Evolutionary conservation across 1,140 invertebrate species (phyloP).

Genomic region (Hyposmocoma kahamanoa): DNA sequence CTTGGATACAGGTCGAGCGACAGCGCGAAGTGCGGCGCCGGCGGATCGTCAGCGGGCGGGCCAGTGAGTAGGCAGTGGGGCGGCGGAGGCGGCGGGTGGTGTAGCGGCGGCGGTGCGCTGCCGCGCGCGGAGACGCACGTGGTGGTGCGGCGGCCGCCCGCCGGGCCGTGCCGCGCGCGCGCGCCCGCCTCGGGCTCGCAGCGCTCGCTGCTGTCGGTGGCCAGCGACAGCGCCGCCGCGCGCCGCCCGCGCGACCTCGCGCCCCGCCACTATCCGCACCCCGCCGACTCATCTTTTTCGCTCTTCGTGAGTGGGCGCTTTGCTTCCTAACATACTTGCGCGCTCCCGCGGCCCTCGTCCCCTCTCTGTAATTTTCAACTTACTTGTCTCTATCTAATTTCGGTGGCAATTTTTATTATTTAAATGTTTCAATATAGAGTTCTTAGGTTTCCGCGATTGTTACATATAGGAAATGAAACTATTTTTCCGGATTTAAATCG

Average conservation of each 20-base stretch:
- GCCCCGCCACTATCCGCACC: constrained; percentile 45
- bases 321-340: constrained; percentile 65
- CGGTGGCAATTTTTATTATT: no score
- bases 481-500: no score
- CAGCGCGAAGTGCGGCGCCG: constrained; percentile 64
- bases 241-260: constrained; percentile 55
- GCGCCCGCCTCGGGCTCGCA: constrained; percentile 45
- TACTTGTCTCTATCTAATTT: no score
- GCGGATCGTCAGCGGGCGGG: constrained; percentile 41
- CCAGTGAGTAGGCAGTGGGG: constrained; percentile 68
- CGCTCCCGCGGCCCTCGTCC: constrained; percentile 32
- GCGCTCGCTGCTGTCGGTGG: constrained; percentile 63
- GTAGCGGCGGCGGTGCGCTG: constrained; percentile 17
- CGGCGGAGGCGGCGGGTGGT: constrained; percentile 16
- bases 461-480: no score
- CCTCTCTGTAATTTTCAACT: background rate
- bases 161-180: constrained; percentile 31
- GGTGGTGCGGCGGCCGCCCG: constrained; percentile 32
- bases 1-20: constrained; percentile 68
- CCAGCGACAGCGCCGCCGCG: constrained; percentile 64
- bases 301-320: constrained; percentile 73
- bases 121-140: constrained; percentile 21
- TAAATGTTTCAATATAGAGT: no score
- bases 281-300: constrained; percentile 62
- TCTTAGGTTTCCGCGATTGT: no score